phyloP scores from a whole-genome alignment of 2,888 invertebrate genomes.

The Laothoe populi region DNA sequence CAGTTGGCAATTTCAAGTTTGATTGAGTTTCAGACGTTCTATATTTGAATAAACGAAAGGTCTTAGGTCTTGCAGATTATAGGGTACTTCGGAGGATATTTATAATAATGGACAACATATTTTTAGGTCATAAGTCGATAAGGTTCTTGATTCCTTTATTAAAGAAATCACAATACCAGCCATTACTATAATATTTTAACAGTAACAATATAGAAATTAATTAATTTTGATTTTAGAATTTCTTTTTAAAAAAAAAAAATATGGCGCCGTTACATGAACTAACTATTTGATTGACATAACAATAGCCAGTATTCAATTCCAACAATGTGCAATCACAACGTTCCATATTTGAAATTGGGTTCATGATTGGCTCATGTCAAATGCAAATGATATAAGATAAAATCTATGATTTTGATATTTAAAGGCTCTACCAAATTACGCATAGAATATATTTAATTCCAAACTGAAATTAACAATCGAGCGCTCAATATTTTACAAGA shows the following conservation, averaged over 20 bases:
- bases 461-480: not conserved
- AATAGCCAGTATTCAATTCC: not conserved
- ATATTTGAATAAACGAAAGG: conserved; percentile 5
- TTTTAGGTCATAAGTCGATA: no score
- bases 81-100: no score
- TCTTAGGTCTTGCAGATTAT: not conserved
- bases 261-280: not conserved
- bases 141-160: no score
- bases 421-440: not conserved
- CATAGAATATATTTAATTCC: not conserved
- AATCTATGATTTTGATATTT: no score
- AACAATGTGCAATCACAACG: conserved; percentile 16
- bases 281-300: not conserved
- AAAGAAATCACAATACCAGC: no score
- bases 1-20: not conserved
- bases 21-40: not conserved
- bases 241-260: no score
- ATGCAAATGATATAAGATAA: not conserved
- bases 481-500: not conserved
- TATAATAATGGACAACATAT: no score
- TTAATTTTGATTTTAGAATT: no score
- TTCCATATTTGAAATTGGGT: conserved; percentile 37
- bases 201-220: no score
- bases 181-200: no score
- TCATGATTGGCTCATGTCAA: conserved; percentile 38